Base-by-base conservation (phyloP, 2,888 invertebrate species). In the Acrocera orbiculus region DNA sequence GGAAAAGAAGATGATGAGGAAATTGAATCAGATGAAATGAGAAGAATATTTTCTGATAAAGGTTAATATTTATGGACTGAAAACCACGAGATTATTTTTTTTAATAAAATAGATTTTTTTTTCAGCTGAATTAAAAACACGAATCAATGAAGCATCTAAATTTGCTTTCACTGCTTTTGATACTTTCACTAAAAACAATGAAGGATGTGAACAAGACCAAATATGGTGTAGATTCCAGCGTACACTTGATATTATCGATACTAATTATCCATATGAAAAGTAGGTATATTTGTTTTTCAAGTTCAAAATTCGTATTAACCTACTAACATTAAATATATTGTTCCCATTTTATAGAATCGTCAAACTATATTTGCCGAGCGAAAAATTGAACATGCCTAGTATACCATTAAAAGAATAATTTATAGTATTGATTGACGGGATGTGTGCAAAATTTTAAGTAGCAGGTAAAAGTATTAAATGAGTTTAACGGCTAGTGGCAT, bases 91-190 rank as follows among this genome's bases (percentile, higher is more conserved):
- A 19, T 6, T 19, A 19, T 19, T 6, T 19, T 19, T 19, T 19
- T 19, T 19, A 6, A n/a, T n/a, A n/a, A n/a, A n/a, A n/a, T n/a
- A n/a, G n/a, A 8, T 19, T 36, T 32, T 19, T 27, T 35, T 37
- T 52, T 26, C 41, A 56, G 56, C 51, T 40, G 40, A 44, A 39
- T 34, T 47, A 45, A 63, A 65, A 49, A 45, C 56, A 52, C 46
- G 63, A 52, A 54, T 56, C 60, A 51, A 65, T 54, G 49, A 65
- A 56, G 41, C 58, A 49, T 27, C 65, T 57, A 42, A 64, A 43
- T 51, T 69, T 44, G 46, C 67, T 24, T 58, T 64, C 32, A 63
- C 64, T 22, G 46, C 52, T 5, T 16, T 41, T 22, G 36, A 41
- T 25, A 41, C 41, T 39, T 41, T 41, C 41, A 38, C 41, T 27